These are phyloP conservation scores for Microdon myrmicae DNA, from an alignment of 2,888 invertebrate genomes.

Conservation along the genomic window DNA sequence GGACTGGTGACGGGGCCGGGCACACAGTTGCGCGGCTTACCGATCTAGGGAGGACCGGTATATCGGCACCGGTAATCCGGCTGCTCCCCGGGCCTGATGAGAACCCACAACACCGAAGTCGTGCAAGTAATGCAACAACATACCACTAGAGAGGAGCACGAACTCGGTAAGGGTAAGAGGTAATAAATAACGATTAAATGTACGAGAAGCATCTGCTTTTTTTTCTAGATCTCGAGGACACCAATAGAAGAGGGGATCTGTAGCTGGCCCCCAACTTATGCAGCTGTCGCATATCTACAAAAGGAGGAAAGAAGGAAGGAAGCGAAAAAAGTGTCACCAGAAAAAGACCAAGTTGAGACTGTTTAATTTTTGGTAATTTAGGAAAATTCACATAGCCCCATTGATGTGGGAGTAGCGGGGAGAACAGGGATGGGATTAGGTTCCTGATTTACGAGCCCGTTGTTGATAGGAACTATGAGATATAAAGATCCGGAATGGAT, in stretches of 20 bases:
- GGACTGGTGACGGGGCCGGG: no score
- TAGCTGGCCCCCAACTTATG: slow-evolving; percentile 30
- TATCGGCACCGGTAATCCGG: no score
- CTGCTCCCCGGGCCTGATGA: slow-evolving; percentile 25
- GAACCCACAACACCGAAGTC: slow-evolving; percentile 22
- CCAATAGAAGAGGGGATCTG: slow-evolving; percentile 9
- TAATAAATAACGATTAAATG: slow-evolving; percentile 49
- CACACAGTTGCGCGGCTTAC: no score
- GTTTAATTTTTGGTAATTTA: no score
- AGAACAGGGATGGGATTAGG: no score
- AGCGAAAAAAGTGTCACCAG: slow-evolving; percentile 9
- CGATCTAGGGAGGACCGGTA: no score
- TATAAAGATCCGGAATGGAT: no score
- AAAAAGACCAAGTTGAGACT: no score
- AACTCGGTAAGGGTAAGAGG: slow-evolving; percentile 31
- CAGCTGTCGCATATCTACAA: not conserved
- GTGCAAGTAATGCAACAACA: slow-evolving; percentile 33
- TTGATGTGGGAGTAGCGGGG: slow-evolving; percentile 2
- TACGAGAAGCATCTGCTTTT: slow-evolving; percentile 22
- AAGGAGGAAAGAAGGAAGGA: not conserved
- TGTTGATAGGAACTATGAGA: no score
- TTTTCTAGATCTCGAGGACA: no score
- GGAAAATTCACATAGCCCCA: slow-evolving; percentile 1
- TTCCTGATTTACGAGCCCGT: no score
- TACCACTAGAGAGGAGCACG: slow-evolving; percentile 15